Evolutionary conservation across 2,113 vertebrate genomes (phyloP), one percentile per base, ranked within the genome.

Genomic region (Baryphthengus martii): DNA sequence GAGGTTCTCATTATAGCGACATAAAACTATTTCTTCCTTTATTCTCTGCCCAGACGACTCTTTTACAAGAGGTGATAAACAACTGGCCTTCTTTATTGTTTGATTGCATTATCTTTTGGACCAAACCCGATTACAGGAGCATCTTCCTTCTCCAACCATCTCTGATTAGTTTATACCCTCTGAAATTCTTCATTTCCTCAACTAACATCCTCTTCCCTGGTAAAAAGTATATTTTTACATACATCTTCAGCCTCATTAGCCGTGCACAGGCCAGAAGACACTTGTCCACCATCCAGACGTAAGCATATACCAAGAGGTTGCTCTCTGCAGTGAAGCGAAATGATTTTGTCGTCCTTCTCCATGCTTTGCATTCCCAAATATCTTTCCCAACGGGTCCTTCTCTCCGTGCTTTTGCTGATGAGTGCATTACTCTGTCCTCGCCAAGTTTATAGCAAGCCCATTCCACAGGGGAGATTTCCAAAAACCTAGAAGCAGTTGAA

Each of bases 81-180:
- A 56, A 68, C 86, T 1, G 1, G 24, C 74, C 90, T 37, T 50
- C 6, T 17, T 93, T 61, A 37, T 20, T 35, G 9, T 87, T 44
- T 85, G 65, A 95, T 87, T 85, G 77, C 70, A 92, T 95, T 94
- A 79, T 49, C 91, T 74, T 53, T 79, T 26, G 91, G 29, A 68
- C 42, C 44, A 65, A 91, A 95, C 5, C 31, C 35, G 79, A 89
- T 93, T 91, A 95, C 11, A 11, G 0, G 40, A 76, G 44, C 66
- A 56, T 75, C 70, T 94, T 83, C 93, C 84, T 11, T 67, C 77
- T 79, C 81, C 77, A 78, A 85, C 75, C 77, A 11, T 68, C 87
- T 56, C 87, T 89, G 91, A 94, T 89, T 13, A 49, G 70, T 81
- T 96, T 82, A 94, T 55, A 24, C 8, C 3, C 5, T 49, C 65